phyloP scores from a whole-genome alignment of 2,113 vertebrate species.

The Stigmatopora nigra region DNA sequence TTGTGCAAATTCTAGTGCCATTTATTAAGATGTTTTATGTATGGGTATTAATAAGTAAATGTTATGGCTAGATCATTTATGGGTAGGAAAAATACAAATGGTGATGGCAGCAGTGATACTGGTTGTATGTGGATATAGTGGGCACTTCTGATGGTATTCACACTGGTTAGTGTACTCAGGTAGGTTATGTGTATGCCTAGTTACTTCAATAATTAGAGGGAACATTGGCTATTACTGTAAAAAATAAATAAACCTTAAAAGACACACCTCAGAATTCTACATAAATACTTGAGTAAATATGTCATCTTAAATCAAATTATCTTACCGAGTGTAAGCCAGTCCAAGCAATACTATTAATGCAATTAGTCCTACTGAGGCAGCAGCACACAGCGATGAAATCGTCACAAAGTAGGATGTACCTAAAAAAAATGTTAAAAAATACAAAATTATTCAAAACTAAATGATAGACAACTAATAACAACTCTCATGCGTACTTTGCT shows the following conservation, averaged over 20 bases:
- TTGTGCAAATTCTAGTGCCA: too few relatives aligned
- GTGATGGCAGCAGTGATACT: too few relatives aligned
- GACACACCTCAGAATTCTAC: background rate
- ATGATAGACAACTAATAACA: background rate
- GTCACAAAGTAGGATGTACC: slow-evolving; percentile 57
- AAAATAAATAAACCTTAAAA: background rate
- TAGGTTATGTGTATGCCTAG: too few relatives aligned
- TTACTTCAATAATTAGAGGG: background rate
- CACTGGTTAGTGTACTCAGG: too few relatives aligned
- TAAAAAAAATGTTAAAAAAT: slow-evolving; percentile 18
- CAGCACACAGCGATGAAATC: slow-evolving; percentile 48
- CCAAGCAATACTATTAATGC: slow-evolving; percentile 31
- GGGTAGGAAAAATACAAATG: too few relatives aligned
- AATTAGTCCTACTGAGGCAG: slow-evolving; percentile 42
- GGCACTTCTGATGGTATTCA: too few relatives aligned
- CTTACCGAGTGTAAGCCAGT: slow-evolving; percentile 55
- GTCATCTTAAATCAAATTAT: background rate
- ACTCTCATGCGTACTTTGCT: background rate
- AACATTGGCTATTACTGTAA: background rate
- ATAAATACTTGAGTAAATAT: background rate
- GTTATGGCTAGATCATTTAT: too few relatives aligned
- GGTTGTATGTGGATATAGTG: too few relatives aligned
- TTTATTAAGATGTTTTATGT: too few relatives aligned
- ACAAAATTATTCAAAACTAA: background rate
- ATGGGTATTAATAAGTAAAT: too few relatives aligned